Evolutionary conservation across 64 coral and sea anemone genomes (phyloP).

Genomic region (Cladopsammia gracilis): DNA sequence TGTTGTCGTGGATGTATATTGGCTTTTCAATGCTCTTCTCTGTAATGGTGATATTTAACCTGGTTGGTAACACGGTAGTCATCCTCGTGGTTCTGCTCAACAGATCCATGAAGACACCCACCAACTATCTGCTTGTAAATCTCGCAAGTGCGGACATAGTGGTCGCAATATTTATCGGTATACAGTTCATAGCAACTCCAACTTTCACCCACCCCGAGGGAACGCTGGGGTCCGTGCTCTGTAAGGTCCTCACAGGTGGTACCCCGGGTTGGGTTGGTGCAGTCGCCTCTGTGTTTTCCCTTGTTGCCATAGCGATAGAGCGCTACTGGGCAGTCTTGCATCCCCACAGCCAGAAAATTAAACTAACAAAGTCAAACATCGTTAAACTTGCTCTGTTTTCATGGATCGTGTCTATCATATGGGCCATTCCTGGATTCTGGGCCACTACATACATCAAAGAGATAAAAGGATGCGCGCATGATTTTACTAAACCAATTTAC

Average conservation of each 20-base stretch:
- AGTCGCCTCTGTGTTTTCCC: slow-evolving; percentile 28
- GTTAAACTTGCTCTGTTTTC: slow-evolving; percentile 31
- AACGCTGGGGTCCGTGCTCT: neutral
- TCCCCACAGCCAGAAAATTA: slow-evolving; percentile 25
- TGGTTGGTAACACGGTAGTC: slow-evolving; percentile 12
- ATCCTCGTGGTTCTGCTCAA: neutral
- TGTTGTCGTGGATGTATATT: slow-evolving; percentile 1
- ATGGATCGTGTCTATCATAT: slow-evolving; percentile 36
- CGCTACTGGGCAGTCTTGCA: slow-evolving; percentile 21
- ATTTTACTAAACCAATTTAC: slow-evolving; percentile 41
- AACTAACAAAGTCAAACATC: slow-evolving; percentile 46
- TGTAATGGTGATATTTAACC: neutral
- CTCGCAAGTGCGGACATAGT: slow-evolving; percentile 26
- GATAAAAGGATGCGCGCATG: slow-evolving; percentile 22
- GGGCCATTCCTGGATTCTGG: slow-evolving; percentile 48
- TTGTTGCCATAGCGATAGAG: slow-evolving; percentile 24
- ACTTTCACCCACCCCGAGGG: slow-evolving; percentile 17
- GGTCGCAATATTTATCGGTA: slow-evolving; percentile 1
- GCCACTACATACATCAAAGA: slow-evolving; percentile 58
- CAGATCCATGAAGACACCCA: slow-evolving; percentile 41
- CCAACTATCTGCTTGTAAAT: slow-evolving; percentile 21
- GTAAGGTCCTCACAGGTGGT: slow-evolving; percentile 6
- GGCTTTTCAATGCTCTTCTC: neutral
- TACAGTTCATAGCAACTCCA: slow-evolving; percentile 21
- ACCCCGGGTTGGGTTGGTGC: slow-evolving; percentile 27